Conservation (phyloP, 1,140 invertebrate genomes). For the Cylas formicarius region DNA sequence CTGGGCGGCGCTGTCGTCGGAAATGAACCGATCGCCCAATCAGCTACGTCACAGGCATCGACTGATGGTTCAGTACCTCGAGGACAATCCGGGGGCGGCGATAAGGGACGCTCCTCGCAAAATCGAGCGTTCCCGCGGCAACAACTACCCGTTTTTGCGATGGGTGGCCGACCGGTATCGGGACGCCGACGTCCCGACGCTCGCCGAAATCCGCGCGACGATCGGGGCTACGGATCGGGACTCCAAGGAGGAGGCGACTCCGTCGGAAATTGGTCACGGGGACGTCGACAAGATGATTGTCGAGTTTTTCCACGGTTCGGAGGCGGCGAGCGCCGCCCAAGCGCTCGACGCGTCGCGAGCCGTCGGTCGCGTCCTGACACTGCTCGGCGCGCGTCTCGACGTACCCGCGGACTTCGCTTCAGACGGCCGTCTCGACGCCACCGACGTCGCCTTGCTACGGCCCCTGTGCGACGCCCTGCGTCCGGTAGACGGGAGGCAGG, state of each 20-base stretch:
- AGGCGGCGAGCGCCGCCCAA: too few relatives aligned
- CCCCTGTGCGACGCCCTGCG: too few relatives aligned
- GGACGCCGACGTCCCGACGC: slow-evolving; percentile 19
- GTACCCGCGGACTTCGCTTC: slow-evolving; percentile 19
- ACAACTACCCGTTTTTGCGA: too few relatives aligned
- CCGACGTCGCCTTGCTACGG: slow-evolving; percentile 18
- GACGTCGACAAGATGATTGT: slow-evolving; percentile 20
- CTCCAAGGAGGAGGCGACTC: neutral
- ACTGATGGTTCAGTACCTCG: slow-evolving; percentile 38
- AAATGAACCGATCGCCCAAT: slow-evolving; percentile 27
- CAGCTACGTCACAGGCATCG: slow-evolving; percentile 34
- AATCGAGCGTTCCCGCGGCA: too few relatives aligned
- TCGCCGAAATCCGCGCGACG: slow-evolving; percentile 20
- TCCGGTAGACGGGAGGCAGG: too few relatives aligned
- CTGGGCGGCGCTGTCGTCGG: slow-evolving; percentile 27
- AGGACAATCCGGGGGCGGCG: slow-evolving; percentile 34
- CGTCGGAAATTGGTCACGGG: slow-evolving; percentile 1
- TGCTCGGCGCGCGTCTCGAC: slow-evolving; percentile 20
- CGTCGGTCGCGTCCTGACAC: slow-evolving; percentile 8
- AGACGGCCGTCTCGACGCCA: slow-evolving; percentile 11
- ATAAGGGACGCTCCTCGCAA: slow-evolving; percentile 37
- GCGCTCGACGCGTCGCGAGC: too few relatives aligned
- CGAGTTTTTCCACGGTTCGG: slow-evolving; percentile 20
- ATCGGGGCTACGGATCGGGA: slow-evolving; percentile 8
- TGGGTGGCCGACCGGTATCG: slow-evolving; percentile 22